phyloP scores from a whole-genome alignment of 2,113 vertebrate species.

The Grus americana region DNA sequence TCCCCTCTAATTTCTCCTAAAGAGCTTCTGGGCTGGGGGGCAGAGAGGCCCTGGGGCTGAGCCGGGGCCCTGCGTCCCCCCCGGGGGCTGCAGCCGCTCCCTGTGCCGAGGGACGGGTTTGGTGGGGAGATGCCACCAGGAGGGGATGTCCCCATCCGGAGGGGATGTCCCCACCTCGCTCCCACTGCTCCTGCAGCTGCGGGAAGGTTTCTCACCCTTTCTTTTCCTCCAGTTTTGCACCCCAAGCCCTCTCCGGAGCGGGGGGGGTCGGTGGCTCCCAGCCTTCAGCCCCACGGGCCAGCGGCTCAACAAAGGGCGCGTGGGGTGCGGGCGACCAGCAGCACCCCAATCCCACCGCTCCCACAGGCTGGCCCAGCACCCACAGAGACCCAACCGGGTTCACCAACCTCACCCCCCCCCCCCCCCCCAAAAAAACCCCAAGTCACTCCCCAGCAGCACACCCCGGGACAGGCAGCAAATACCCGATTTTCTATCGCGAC shows the following conservation, averaged over 20 bases:
- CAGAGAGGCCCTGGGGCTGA: neutral
- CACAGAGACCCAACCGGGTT: too few species aligned
- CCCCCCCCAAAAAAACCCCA: neutral
- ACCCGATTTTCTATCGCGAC: too few species aligned
- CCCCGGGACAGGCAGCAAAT: too few species aligned
- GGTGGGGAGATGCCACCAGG: neutral
- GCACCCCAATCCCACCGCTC: neutral
- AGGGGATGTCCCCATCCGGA: neutral
- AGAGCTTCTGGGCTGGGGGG: neutral
- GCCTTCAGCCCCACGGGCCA: neutral
- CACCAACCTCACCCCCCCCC: neutral
- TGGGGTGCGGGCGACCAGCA: neutral
- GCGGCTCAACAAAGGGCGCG: too few species aligned
- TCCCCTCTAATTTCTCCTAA: neutral
- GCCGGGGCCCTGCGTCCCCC: accelerated
- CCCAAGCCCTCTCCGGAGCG: neutral
- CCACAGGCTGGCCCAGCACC: neutral
- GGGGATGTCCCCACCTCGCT: neutral
- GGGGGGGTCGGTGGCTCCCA: accelerated
- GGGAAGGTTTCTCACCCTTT: neutral
- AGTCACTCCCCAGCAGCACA: too few species aligned
- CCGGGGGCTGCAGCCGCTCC: neutral
- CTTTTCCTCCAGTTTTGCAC: neutral
- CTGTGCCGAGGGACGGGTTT: neutral
- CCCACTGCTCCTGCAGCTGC: neutral